phyloP scores from a whole-genome alignment of 1,140 invertebrate genomes.

The Heterodera schachtii region DNA sequence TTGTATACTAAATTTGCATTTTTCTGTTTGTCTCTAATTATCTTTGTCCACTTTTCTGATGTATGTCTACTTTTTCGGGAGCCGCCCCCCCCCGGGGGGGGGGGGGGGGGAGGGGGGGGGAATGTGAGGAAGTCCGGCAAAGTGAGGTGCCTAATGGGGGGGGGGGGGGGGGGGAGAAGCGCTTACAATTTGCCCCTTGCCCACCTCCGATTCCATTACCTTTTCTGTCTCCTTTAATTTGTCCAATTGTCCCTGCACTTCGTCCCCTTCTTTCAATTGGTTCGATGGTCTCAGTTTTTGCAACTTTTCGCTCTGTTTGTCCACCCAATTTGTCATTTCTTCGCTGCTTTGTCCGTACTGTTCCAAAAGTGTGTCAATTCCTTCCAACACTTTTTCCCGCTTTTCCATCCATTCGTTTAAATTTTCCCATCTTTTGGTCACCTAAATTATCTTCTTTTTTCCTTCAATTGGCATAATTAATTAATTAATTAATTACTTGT shows the following conservation, averaged over 20 bases:
- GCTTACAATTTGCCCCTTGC: no score
- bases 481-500: slow-evolving; percentile 24
- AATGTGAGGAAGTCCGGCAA: no score
- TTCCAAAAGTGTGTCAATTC: slow-evolving; percentile 52
- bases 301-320: slow-evolving; percentile 28
- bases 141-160: no score
- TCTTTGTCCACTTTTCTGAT: no score
- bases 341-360: slow-evolving; percentile 41
- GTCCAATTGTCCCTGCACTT: slow-evolving; percentile 54
- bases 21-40: no score
- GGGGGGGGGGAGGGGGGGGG: no score
- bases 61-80: no score
- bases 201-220: background rate
- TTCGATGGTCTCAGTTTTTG: slow-evolving; percentile 45
- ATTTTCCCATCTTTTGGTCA: slow-evolving; percentile 47
- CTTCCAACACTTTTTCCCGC: slow-evolving; percentile 53
- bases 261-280: slow-evolving; percentile 56
- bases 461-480: background rate
- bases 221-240: slow-evolving; percentile 50
- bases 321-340: slow-evolving; percentile 51
- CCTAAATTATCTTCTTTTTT: background rate
- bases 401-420: slow-evolving; percentile 60
- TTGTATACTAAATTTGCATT: no score
- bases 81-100: no score
- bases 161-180: no score